Evolutionary conservation across 1,140 invertebrate species (phyloP).

Genomic region (Hesperophylax magnus): DNA sequence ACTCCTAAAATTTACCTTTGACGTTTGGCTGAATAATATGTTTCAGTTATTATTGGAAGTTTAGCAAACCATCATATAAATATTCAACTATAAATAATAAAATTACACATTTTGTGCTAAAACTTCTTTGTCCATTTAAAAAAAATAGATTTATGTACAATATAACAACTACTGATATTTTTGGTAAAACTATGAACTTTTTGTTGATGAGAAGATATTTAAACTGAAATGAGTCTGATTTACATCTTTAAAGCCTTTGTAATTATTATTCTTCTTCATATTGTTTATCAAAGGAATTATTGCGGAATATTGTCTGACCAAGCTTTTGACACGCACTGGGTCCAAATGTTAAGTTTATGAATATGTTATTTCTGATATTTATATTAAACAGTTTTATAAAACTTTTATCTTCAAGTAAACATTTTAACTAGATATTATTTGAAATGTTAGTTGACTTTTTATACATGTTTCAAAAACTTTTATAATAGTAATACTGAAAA

Average conservation of each 20-base stretch:
- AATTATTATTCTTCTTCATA: neutral
- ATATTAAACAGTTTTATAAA: neutral
- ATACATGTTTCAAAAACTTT: too few species aligned
- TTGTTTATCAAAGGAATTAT: slow-evolving; percentile 18
- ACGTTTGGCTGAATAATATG: too few species aligned
- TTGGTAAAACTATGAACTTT: neutral
- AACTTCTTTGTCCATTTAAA: neutral
- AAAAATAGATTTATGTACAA: neutral
- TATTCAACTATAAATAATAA: neutral
- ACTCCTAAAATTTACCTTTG: too few species aligned
- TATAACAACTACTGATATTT: slow-evolving; percentile 2
- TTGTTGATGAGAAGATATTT: slow-evolving; percentile 5
- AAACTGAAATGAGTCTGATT: slow-evolving; percentile 32
- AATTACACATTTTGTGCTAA: neutral
- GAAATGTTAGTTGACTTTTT: too few species aligned
- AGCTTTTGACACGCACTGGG: slow-evolving; percentile 22
- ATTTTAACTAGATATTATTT: neutral
- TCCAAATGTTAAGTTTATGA: slow-evolving; percentile 12
- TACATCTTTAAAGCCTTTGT: slow-evolving; percentile 4
- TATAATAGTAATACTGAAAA: too few species aligned
- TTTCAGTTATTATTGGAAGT: too few species aligned
- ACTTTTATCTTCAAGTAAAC: slow-evolving; percentile 12
- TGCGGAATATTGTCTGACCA: slow-evolving; percentile 13
- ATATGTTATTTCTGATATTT: slow-evolving; percentile 19
- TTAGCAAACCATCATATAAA: neutral